Evolutionary conservation across 2,888 invertebrate genomes (phyloP), one percentile per base, ranked within the genome.

Genomic region (Neelides folsomi): DNA sequence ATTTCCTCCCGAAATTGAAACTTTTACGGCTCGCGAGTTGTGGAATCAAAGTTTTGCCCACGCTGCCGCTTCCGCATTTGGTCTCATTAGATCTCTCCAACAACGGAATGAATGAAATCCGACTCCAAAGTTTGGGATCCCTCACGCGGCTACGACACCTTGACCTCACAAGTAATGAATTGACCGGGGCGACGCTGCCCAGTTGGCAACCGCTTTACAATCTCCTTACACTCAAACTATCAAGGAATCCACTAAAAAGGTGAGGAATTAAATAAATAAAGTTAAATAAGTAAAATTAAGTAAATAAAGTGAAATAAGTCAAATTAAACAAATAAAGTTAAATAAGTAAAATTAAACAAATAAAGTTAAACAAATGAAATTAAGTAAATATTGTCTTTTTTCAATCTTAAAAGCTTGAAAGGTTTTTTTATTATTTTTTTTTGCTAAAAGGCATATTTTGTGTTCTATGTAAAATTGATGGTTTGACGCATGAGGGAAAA

Each of bases 1-100:
- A 88, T 68, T 86, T 87, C 71, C 79, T 87, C 47, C 86, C 85
- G 50, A 82, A 83, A 67, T 76, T 90, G 59, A 80, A 84, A 68
- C 78, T 81, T 67, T 75, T 90, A 63, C 82, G 79, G 67, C 75
- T 90, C 66, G 80, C 83, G 50, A 80, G 79, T 68, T 80, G 84
- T 70, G 84, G 84, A 58, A 78, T 90, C 66, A 80, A 78, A 66
- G 77, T 79, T 49, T 76, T 86, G 66, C 89, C 89, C 53, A 74
- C 86, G 60, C 81, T 71, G 27, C 71, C 86, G 60, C 73, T 90
- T 63, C 81, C 81, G 13, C 81, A 83, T 69, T 76, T 90, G 65
- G 80, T 84, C 37, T 48, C 49, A 2, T 41, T 55, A 60, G 87
- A 89, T 71, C 72, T 90, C 55, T 84, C 87, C 53, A 75, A 78